Percentiles rank a stretch among this genome's conserved stretches.
These are phyloP conservation scores for Syrista parreyssii DNA, from an alignment of 2,888 invertebrate species.

Conservation along the genomic window DNA sequence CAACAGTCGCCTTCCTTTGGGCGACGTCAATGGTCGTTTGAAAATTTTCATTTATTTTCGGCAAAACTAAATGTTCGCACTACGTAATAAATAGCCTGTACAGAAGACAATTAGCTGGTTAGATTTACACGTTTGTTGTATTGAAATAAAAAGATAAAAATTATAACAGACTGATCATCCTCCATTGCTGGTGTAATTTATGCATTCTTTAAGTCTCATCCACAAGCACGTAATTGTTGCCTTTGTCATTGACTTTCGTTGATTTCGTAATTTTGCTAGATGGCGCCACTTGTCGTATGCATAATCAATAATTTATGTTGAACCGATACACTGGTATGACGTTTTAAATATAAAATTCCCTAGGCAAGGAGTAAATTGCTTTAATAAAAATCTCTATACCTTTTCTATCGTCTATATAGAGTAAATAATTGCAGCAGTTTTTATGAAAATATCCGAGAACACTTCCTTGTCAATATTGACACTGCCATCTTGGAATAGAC, in stretches of 20 bases:
- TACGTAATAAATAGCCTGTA: not conserved
- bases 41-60: not conserved
- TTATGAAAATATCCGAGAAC: not conserved
- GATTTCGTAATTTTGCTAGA: not conserved
- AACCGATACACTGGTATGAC: not conserved
- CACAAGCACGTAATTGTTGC: not conserved
- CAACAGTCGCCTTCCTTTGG: not conserved
- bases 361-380: too few relatives aligned
- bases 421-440: not conserved
- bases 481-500: not conserved
- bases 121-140: not conserved
- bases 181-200: not conserved
- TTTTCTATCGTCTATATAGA: not conserved
- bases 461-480: not conserved
- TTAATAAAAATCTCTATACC: not conserved
- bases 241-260: not conserved
- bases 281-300: not conserved
- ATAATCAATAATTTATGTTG: not conserved
- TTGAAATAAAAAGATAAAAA: not conserved
- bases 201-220: not conserved
- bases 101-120: not conserved
- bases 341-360: not conserved
- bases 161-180: not conserved
- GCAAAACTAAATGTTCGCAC: not conserved
- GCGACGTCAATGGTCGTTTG: not conserved